Conservation (phyloP, 2,888 invertebrate species). For the Hecatera dysodea region DNA sequence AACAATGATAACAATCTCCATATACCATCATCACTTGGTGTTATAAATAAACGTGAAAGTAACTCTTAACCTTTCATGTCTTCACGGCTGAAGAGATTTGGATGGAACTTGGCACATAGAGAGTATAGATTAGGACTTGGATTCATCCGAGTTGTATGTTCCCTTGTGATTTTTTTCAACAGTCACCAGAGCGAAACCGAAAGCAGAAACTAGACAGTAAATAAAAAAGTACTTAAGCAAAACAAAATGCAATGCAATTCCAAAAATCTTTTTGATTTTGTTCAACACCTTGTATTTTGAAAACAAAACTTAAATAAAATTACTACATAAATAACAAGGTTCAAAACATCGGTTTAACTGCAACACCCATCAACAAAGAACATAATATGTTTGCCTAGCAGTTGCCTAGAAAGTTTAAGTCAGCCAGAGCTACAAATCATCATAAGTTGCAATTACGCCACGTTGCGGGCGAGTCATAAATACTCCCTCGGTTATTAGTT, state of each 20-base stretch:
- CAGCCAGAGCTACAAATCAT: constrained; percentile 83
- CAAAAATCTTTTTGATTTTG: not conserved
- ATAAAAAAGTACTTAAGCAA: not conserved
- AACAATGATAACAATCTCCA: not conserved
- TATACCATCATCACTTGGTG: no score
- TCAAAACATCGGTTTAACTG: constrained; percentile 44
- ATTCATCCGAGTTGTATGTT: no score
- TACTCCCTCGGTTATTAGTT: constrained; percentile 82
- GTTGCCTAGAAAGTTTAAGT: constrained; percentile 76
- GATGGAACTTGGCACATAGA: no score
- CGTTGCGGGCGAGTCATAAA: constrained; percentile 78
- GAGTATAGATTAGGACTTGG: no score
- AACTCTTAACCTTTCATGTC: no score
- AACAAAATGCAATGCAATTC: not conserved
- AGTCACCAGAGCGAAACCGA: no score
- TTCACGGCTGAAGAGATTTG: no score
- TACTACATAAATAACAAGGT: constrained; percentile 28
- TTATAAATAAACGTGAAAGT: no score
- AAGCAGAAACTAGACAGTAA: not conserved
- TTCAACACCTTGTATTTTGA: not conserved
- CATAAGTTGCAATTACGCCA: constrained; percentile 86
- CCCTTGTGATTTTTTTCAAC: no score
- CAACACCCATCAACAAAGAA: constrained; percentile 61
- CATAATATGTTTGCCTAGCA: constrained; percentile 56
- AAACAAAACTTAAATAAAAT: constrained; percentile 6